Conservation (phyloP, 2,113 vertebrate species). For the Syngnathus scovelli region DNA sequence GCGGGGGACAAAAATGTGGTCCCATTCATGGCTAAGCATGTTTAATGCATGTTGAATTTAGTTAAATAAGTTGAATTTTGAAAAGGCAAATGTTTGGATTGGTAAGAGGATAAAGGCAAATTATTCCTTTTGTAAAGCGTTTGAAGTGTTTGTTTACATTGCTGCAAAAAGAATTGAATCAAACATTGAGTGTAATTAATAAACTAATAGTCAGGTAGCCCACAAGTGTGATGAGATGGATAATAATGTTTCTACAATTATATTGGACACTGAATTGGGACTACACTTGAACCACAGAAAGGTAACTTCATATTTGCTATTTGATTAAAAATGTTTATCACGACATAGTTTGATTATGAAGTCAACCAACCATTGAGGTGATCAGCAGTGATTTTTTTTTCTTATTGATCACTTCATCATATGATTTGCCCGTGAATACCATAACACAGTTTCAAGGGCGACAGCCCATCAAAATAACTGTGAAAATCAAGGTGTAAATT, state of each 20-base stretch:
- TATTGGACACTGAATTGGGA: not conserved
- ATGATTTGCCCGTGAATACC: constrained; percentile 23
- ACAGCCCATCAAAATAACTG: constrained; percentile 33
- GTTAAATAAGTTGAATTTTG: constrained; percentile 40
- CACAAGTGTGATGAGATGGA: constrained; percentile 9
- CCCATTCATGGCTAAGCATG: constrained; percentile 58
- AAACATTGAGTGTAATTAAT: constrained; percentile 4
- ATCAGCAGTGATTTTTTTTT: constrained; percentile 5
- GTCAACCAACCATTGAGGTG: not conserved
- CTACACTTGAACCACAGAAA: not conserved
- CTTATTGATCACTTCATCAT: constrained; percentile 8
- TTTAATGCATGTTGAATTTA: constrained; percentile 67
- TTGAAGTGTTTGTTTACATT: constrained; percentile 18
- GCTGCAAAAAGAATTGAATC: constrained; percentile 3
- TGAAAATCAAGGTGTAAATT: constrained; percentile 9
- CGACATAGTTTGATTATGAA: not conserved
- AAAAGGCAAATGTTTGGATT: constrained; percentile 34
- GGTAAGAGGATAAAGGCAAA: constrained; percentile 23
- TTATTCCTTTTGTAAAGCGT: constrained; percentile 26
- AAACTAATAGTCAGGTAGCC: not conserved
- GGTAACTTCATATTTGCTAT: no score
- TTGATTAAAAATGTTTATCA: no score
- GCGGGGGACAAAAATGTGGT: constrained; percentile 48
- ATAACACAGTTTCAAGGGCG: constrained; percentile 17
- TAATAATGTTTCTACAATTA: not conserved